A percentile compares a stretch with the other conserved stretches of the same genome.
Evolutionary conservation across 2,797 vertebrate genomes (phyloP).

Genomic region (Spondyliosoma cantharus): DNA sequence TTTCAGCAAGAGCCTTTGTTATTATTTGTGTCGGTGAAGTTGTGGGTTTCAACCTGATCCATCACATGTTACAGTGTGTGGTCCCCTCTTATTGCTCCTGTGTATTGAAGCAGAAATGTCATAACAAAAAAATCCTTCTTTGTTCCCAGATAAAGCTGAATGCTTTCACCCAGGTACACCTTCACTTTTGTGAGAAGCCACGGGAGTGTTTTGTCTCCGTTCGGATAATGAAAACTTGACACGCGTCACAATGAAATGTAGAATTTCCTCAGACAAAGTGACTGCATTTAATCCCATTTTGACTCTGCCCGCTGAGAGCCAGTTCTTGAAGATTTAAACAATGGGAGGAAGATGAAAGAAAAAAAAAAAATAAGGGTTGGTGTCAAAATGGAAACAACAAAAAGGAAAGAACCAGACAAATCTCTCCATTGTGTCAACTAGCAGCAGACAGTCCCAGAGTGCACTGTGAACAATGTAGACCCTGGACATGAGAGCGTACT

Average conservation of each 20-base stretch:
- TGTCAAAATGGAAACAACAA: conserved; percentile 19
- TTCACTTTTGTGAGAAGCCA: not conserved
- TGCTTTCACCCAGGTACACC: conserved; percentile 5
- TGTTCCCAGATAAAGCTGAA: conserved; percentile 2
- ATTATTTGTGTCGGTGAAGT: conserved; percentile 15
- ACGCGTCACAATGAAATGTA: conserved; percentile 31
- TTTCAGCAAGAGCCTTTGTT: not conserved
- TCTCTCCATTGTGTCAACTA: not conserved
- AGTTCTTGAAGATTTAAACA: not conserved
- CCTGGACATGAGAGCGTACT: not conserved
- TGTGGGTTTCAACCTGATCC: conserved; percentile 25
- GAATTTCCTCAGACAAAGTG: conserved; percentile 26
- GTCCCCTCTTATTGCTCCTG: not conserved
- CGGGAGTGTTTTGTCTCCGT: conserved; percentile 12
- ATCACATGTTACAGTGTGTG: not conserved
- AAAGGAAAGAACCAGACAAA: conserved; percentile 5
- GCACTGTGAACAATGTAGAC: not conserved
- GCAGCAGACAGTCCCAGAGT: not conserved
- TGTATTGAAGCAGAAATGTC: conserved; percentile 22
- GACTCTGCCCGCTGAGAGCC: not conserved
- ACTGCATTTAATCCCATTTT: conserved; percentile 31
- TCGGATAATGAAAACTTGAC: conserved; percentile 50
- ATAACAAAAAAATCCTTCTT: not conserved
- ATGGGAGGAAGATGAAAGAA: not conserved
- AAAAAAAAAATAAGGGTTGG: not conserved